Percentiles rank a stretch among this genome's conserved stretches.
These are phyloP conservation scores for Apamea crenata DNA, from an alignment of 2,888 invertebrate species.

Conservation along the genomic window DNA sequence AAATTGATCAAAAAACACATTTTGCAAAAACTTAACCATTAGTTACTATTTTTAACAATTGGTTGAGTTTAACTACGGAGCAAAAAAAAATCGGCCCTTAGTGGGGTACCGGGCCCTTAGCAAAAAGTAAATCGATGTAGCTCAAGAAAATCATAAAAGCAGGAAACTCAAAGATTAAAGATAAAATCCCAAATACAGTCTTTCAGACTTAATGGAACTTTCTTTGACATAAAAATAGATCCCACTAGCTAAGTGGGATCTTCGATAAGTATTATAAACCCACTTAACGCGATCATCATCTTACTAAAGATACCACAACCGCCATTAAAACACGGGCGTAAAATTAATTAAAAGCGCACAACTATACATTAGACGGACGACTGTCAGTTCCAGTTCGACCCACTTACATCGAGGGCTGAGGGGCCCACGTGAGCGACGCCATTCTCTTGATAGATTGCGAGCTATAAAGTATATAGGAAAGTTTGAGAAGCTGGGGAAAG, in stretches of 20 bases:
- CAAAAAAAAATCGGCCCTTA: no score
- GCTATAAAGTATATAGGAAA: conserved; percentile 38
- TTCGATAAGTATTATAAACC: conserved; percentile 2
- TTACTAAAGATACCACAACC: conserved; percentile 17
- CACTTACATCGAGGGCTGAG: conserved; percentile 74
- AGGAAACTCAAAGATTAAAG: neutral
- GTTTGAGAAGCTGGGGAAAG: conserved; percentile 22
- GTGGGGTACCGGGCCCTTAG: neutral
- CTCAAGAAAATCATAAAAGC: neutral
- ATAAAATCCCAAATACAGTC: no score
- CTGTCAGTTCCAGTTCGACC: conserved; percentile 81
- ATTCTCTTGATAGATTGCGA: conserved; percentile 62
- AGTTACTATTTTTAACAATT: no score
- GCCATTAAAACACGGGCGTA: conserved; percentile 58
- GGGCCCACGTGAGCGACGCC: conserved; percentile 64
- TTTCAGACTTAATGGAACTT: no score
- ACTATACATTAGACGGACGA: conserved; percentile 70
- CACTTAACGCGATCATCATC: conserved; percentile 1
- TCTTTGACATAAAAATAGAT: neutral
- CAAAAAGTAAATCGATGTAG: neutral
- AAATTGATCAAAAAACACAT: no score
- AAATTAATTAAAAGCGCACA: conserved; percentile 78
- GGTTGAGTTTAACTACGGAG: no score
- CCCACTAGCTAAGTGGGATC: neutral
- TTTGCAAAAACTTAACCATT: no score